A percentile compares a stretch with the other conserved stretches of the same genome.
Conservation (phyloP, 2,797 vertebrate species). For the Anableps anableps region DNA sequence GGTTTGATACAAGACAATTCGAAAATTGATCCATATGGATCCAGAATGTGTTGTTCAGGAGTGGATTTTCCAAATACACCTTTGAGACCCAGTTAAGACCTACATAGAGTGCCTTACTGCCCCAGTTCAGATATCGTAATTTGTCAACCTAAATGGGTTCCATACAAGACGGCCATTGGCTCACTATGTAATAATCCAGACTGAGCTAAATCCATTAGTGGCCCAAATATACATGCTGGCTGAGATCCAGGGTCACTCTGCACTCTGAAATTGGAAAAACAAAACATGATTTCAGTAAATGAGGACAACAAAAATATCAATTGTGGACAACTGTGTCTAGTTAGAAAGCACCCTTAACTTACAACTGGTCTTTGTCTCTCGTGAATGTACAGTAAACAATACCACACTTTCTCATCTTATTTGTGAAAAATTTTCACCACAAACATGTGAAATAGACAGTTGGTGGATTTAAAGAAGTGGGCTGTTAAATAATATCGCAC, state of each 20-base stretch:
- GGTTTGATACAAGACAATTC: not conserved
- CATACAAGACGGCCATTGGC: not conserved
- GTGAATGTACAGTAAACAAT: not conserved
- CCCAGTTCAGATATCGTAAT: not conserved
- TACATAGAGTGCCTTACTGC: not conserved
- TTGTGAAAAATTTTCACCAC: not conserved
- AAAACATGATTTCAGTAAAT: not conserved
- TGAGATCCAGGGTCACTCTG: not conserved
- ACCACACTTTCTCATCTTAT: not conserved
- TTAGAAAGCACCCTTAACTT: not conserved
- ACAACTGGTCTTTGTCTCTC: not conserved
- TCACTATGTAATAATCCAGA: not conserved
- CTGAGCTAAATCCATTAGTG: not conserved
- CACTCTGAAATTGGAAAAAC: not conserved
- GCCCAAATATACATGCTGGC: not conserved
- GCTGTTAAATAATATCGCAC: constrained; percentile 1
- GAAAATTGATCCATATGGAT: not conserved
- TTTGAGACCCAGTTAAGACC: not conserved
- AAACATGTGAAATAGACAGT: constrained; percentile 7
- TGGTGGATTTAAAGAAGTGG: not conserved
- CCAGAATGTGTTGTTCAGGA: not conserved
- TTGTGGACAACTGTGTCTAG: constrained; percentile 3
- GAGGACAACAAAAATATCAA: not conserved
- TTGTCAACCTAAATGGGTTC: not conserved
- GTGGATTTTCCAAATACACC: not conserved